phyloP scores from a whole-genome alignment of 2,797 vertebrate species.

The Sebastiscus albofasciatus region DNA sequence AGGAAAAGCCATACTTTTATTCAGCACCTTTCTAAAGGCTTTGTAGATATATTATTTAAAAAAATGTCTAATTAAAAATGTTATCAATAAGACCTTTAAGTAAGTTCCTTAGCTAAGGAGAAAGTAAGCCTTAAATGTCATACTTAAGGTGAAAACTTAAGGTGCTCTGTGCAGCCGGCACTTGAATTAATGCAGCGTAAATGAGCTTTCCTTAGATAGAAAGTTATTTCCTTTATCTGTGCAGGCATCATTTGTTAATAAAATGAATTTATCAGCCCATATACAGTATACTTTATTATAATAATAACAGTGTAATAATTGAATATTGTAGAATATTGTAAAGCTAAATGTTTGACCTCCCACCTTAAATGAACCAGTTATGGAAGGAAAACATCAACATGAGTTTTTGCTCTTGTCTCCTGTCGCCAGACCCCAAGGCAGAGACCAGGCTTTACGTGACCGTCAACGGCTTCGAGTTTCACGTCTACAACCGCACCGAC shows the following conservation, averaged over 20 bases:
- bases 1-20: no score
- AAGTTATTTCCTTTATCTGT: background rate
- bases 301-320: background rate
- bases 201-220: background rate
- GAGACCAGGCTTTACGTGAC: conserved; percentile 97
- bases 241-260: background rate
- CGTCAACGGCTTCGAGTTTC: conserved; percentile 98
- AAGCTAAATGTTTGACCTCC: background rate
- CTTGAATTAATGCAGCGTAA: background rate
- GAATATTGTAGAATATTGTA: background rate
- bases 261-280: background rate
- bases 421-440: conserved; percentile 91
- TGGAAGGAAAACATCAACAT: background rate
- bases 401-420: background rate
- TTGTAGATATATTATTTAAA: no score
- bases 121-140: background rate
- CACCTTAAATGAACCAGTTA: background rate
- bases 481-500: conserved; percentile 96
- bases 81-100: no score
- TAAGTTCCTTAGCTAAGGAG: no score
- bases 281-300: background rate
- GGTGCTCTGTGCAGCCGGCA: background rate
- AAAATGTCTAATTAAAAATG: no score
- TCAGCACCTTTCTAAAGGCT: no score
- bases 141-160: background rate